These are phyloP conservation scores for Grammomys surdaster DNA, from an alignment of 2,113 vertebrate genomes.

Conservation along the genomic window DNA sequence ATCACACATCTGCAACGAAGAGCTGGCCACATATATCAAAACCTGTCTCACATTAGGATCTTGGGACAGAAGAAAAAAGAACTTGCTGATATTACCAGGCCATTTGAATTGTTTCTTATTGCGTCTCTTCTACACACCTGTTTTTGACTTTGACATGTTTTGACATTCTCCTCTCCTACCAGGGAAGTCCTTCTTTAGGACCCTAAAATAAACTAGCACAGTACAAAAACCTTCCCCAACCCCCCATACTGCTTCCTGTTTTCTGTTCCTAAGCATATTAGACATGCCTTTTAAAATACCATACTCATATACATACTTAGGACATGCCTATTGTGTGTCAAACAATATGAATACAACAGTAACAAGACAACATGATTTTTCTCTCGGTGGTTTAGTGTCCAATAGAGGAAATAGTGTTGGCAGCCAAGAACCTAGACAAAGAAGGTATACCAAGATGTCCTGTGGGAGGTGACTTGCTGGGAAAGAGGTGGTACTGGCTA, in stretches of 20 bases:
- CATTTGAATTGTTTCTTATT: not conserved
- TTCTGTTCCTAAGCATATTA: not conserved
- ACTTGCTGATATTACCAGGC: not conserved
- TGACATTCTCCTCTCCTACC: not conserved
- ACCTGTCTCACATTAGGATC: not conserved
- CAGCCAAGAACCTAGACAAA: not conserved
- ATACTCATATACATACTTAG: not conserved
- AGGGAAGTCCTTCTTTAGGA: not conserved
- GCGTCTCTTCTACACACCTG: no score
- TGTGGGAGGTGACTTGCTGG: not conserved
- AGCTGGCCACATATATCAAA: not conserved
- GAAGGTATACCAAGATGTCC: not conserved
- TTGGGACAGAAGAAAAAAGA: not conserved
- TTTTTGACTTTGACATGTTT: not conserved
- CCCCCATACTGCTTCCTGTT: not conserved
- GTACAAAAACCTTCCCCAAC: not conserved
- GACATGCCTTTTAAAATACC: not conserved
- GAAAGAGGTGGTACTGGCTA: no score
- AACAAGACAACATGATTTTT: not conserved
- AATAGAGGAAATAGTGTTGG: conserved; percentile 13
- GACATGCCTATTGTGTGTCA: not conserved
- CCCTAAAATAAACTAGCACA: not conserved
- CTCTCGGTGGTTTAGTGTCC: not conserved
- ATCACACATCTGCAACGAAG: not conserved
- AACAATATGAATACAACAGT: not conserved